Base-by-base conservation (phyloP, 2,113 vertebrate species). In the Phainopepla nitens region DNA sequence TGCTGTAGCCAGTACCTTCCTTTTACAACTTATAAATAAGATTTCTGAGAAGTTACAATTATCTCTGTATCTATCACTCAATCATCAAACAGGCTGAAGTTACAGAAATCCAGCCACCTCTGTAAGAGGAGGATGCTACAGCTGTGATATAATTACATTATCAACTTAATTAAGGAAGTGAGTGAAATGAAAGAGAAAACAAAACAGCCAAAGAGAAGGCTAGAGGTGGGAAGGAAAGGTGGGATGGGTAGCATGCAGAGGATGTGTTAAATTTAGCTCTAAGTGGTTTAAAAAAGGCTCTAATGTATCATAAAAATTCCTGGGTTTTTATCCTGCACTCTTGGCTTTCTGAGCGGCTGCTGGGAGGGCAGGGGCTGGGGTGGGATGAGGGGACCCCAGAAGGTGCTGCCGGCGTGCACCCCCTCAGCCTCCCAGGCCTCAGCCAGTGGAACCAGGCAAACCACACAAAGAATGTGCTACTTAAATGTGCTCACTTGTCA, bases 141-240 rank as follows among this genome's bases (percentile, higher is more conserved):
- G 93, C 96, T 96, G 96, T 95, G 96, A 94, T 95, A 95, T 96
- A 96, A 97, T 96, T 97, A 96, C 95, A 97, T 96, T 96, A 97
- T 96, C 96, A 96, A 87, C 95, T 96, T 97, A 97, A 97, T 97
- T 97, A 96, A 97, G 96, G 96, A 97, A 96, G 92, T 96, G 96
- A 97, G 92, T 42, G 86, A 95, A 96, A 94, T 13, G 95, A 95
- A 96, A 96, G 73, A 96, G 96, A 96, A 96, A 97, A 97, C 93
- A 96, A 96, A 97, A 96, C 96, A 94, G 94, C 90, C 72, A 14
- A 96, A 94, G 90, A 87, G 90, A 96, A 95, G 95, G 92, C 96
- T 93, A 93, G 92, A 96, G 96, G 76, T 93, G 92, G 96, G 95
- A 97, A 97, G 93, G 93, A 93, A 96, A 93, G 90, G 92, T 96